phyloP scores from a whole-genome alignment of 2,113 vertebrate genomes.

The Odobenus rosmarus region DNA sequence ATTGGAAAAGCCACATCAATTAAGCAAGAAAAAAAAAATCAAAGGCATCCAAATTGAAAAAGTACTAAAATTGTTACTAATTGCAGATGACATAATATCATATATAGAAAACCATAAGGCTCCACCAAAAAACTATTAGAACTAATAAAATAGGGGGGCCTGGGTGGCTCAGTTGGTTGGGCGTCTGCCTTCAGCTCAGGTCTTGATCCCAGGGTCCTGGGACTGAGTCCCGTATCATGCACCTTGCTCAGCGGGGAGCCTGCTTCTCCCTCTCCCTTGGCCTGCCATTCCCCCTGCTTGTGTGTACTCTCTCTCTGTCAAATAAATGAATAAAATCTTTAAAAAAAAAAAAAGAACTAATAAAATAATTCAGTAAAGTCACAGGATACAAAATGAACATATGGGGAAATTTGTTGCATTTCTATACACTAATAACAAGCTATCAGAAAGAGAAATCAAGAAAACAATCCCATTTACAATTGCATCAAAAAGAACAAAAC shows the following conservation, averaged over 20 bases:
- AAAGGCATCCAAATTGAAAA: neutral
- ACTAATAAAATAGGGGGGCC: neutral
- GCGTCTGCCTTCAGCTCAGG: too few species aligned
- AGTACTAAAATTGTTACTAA: neutral
- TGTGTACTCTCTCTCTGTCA: too few species aligned
- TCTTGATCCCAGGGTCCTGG: too few species aligned
- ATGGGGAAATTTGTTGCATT: neutral
- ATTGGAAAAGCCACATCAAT: neutral
- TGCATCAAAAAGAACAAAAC: neutral
- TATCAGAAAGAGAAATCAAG: neutral
- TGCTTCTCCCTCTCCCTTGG: too few species aligned
- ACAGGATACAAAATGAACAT: neutral
- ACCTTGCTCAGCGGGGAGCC: too few species aligned
- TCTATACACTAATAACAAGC: neutral
- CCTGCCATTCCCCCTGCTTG: too few species aligned
- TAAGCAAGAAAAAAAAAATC: neutral
- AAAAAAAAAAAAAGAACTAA: neutral
- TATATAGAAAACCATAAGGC: neutral
- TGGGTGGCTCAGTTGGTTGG: too few species aligned
- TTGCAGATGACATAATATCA: neutral
- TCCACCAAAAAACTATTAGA: neutral
- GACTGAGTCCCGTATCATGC: too few species aligned
- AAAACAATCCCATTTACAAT: neutral
- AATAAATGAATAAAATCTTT: too few species aligned
- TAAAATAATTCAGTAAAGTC: neutral